Evolutionary conservation across 1,140 invertebrate species (phyloP), one percentile per base, ranked within the genome.

Genomic region (Drosophila leontia): DNA sequence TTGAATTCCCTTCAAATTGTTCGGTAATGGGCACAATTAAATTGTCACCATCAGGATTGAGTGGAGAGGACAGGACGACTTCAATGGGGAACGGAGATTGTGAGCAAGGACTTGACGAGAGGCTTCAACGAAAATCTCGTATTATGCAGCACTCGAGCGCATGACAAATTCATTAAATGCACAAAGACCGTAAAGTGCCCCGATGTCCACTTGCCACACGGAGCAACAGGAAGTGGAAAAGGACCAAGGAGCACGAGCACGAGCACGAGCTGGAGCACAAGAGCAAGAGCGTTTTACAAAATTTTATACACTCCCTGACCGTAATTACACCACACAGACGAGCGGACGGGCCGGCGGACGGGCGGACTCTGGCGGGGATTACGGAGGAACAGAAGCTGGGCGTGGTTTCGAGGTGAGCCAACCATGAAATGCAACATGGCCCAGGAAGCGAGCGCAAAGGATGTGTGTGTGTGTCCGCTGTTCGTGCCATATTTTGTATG

Each of bases 161-260:
- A 85, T 81, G 75, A 90, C 85, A 90, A 88, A 90, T 88, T 88
- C 81, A 84, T 81, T 72, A 72, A 87, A 67, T 69, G 83, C 83
- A 87, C 82, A 86, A 87, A 82, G 79, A 85, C 62, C 78, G 67
- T 59, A 79, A 78, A 87, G 68, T 88, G 84, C 77, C 71, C 48
- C 35, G 50, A 44, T 60, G 51, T 44, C 55, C 58, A 53, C 71
- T 56, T 15, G 48, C 48, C 58, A n/a, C 71, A 60, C 13, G 58
- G 45, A 72, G 51, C 68, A 60, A 44, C 56, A 41, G 29, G 44
- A 39, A 48, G 34, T 17, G 41, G 39, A 53, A 51, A 35, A 61
- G 34, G 44, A 29, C 26, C 29, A 34, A 64, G 39, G 37, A 57
- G 26, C 53, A 53, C 48, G 48, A 51, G 26, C 47, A 48, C 13